These are phyloP conservation scores for Argopecten irradians DNA, from an alignment of 1,140 invertebrate species.

Conservation along the genomic window DNA sequence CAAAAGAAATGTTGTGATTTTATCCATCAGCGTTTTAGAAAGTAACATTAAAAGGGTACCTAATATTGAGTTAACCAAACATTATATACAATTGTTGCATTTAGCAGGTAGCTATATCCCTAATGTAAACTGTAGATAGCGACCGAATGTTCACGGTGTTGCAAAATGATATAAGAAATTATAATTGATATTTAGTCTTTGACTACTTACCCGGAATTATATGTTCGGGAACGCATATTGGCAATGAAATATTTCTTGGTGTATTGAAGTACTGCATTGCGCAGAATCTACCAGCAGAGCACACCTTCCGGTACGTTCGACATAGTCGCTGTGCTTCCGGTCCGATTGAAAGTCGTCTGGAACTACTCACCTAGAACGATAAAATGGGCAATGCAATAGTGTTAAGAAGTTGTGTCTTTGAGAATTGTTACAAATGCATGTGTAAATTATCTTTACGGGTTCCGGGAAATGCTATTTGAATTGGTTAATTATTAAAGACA, in stretches of 20 bases:
- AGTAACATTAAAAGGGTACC: too few relatives aligned
- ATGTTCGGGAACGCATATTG: neutral
- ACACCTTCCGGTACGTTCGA: neutral
- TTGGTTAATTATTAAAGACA: neutral
- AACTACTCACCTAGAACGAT: constrained; percentile 2
- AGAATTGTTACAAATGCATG: too few relatives aligned
- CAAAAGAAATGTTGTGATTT: too few relatives aligned
- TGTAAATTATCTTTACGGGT: neutral
- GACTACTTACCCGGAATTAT: neutral
- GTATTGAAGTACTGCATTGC: neutral
- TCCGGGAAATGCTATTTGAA: neutral
- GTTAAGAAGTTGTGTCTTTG: neutral
- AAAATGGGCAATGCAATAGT: neutral
- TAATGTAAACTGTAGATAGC: too few relatives aligned
- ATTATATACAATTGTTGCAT: too few relatives aligned
- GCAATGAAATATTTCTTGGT: constrained; percentile 5
- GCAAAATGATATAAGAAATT: too few relatives aligned
- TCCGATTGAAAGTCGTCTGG: neutral
- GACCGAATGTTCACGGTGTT: too few relatives aligned
- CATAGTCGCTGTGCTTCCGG: neutral
- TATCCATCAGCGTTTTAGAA: too few relatives aligned
- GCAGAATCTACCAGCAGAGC: neutral
- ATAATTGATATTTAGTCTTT: too few relatives aligned
- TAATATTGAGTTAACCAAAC: too few relatives aligned
- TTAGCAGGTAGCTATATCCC: too few relatives aligned